These are phyloP conservation scores for Cyanistes caeruleus DNA, from an alignment of 2,113 vertebrate species.

Conservation along the genomic window DNA sequence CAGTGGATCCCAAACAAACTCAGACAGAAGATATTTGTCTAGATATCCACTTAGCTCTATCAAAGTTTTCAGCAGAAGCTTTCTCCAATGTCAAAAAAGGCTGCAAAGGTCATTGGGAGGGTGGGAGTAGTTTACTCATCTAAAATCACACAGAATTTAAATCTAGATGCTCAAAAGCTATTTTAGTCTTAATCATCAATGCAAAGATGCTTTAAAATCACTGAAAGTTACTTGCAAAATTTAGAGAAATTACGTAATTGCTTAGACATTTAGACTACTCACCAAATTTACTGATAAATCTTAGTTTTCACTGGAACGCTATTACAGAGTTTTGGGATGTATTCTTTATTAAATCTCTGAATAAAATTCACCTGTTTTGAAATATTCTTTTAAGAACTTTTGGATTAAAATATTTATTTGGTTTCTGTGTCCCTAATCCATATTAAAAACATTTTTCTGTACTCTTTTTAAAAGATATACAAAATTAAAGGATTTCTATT, in stretches of 20 bases:
- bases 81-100: neutral
- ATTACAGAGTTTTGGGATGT: neutral
- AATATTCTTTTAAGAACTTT: neutral
- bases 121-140: rapidly evolving
- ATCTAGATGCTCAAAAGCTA: neutral
- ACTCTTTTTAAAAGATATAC: neutral
- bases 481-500: neutral
- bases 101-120: neutral
- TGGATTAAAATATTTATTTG: neutral
- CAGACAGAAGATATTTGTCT: neutral
- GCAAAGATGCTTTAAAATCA: neutral
- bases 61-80: neutral
- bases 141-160: neutral
- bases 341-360: neutral
- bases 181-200: neutral
- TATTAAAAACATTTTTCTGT: neutral
- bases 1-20: neutral
- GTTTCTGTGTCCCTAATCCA: neutral
- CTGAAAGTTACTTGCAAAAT: neutral
- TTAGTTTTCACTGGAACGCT: neutral
- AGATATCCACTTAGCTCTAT: neutral
- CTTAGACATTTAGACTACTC: neutral
- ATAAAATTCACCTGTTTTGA: neutral
- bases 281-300: neutral
- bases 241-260: neutral